Percentiles rank a stretch among this genome's conserved stretches.
Conservation (phyloP, 2,113 vertebrate genomes). For the Typhlomys cinereus region DNA sequence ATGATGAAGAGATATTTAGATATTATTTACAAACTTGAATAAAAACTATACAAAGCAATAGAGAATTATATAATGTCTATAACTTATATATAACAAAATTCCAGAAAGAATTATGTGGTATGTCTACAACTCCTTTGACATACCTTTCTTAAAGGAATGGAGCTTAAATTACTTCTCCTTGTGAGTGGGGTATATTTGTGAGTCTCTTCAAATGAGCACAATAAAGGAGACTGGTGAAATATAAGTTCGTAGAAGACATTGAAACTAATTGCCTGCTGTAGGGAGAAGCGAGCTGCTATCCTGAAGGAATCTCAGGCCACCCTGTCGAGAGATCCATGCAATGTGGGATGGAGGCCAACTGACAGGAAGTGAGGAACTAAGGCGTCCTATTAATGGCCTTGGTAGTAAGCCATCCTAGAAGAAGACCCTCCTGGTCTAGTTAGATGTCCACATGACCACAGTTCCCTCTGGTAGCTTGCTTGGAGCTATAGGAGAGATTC, state of each 20-base stretch:
- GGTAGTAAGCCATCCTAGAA: background rate
- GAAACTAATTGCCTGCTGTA: background rate
- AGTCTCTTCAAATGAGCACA: background rate
- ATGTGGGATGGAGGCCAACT: background rate
- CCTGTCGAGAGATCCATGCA: background rate
- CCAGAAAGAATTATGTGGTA: background rate
- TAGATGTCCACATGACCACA: background rate
- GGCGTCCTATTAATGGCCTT: background rate
- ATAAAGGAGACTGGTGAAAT: background rate
- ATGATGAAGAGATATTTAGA: conserved; percentile 6
- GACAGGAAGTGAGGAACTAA: background rate
- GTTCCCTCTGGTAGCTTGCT: background rate
- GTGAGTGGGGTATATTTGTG: background rate
- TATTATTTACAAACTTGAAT: background rate
- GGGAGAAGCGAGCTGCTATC: background rate
- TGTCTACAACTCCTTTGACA: background rate
- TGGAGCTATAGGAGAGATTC: background rate
- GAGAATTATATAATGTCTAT: conserved; percentile 4
- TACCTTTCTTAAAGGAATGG: background rate
- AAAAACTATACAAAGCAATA: conserved; percentile 6
- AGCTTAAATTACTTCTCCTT: background rate
- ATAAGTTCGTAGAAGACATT: background rate
- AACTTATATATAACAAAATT: too few species aligned
- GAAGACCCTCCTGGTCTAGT: background rate
- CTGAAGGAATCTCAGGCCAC: background rate